Percentiles rank a stretch among this genome's conserved stretches.
phyloP scores from a whole-genome alignment of 1,140 invertebrate species.

The Chymomyza costata region DNA sequence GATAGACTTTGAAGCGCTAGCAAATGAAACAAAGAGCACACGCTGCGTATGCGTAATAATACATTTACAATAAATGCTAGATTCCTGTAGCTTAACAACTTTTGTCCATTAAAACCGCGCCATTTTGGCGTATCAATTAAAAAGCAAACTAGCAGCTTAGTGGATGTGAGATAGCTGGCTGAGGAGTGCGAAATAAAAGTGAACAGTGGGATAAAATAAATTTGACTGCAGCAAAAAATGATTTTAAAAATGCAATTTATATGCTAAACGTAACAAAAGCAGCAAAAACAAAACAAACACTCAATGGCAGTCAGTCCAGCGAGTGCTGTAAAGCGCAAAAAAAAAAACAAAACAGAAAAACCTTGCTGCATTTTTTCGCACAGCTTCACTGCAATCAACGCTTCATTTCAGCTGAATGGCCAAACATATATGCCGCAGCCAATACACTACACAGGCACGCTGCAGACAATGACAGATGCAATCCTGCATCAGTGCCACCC shows the following conservation, averaged over 20 bases:
- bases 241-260: slow-evolving; percentile 71
- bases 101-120: slow-evolving; percentile 43
- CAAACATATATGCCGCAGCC: background rate
- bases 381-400: slow-evolving; percentile 64
- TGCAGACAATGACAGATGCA: background rate
- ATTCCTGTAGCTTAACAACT: slow-evolving; percentile 3
- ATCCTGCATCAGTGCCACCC: background rate
- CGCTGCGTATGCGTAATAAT: slow-evolving; percentile 47
- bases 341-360: slow-evolving; percentile 51
- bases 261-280: slow-evolving; percentile 47
- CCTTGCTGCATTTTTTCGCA: slow-evolving; percentile 61
- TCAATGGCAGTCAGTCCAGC: background rate
- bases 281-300: slow-evolving; percentile 4
- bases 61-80: background rate
- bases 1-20: slow-evolving; percentile 58
- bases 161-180: too few species aligned
- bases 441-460: background rate
- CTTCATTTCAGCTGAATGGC: slow-evolving; percentile 60
- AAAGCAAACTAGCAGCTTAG: slow-evolving; percentile 30
- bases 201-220: slow-evolving; percentile 29
- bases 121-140: slow-evolving; percentile 53
- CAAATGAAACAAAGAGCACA: slow-evolving; percentile 27
- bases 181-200: too few species aligned
- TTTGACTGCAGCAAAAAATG: slow-evolving; percentile 49
- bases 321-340: slow-evolving; percentile 32